These are phyloP conservation scores for Scatophagus argus DNA, from an alignment of 2,113 vertebrate species.

Conservation along the genomic window DNA sequence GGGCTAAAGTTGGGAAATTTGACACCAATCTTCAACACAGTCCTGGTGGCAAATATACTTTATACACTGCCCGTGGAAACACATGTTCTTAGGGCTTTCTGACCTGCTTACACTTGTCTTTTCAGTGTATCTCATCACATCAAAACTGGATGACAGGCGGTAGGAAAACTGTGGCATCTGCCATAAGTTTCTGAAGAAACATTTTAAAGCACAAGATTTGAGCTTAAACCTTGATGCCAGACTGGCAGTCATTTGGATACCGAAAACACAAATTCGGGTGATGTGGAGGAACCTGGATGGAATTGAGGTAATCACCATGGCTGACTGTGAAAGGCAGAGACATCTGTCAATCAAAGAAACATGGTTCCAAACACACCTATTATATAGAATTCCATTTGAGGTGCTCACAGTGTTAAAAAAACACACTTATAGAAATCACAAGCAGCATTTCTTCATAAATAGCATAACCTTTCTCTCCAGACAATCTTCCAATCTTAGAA, in stretches of 20 bases:
- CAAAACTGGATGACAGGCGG: not conserved
- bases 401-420: slow-evolving; percentile 17
- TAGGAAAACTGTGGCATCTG: slow-evolving; percentile 6
- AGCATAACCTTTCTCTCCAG: not conserved
- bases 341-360: slow-evolving; percentile 24
- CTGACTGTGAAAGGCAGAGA: slow-evolving; percentile 15
- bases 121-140: slow-evolving; percentile 27
- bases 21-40: slow-evolving; percentile 38
- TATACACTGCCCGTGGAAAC: slow-evolving; percentile 7
- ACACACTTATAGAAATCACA: not conserved
- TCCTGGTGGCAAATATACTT: slow-evolving; percentile 28
- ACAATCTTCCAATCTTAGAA: too few species aligned
- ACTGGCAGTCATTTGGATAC: slow-evolving; percentile 20
- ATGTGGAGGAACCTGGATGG: slow-evolving; percentile 10
- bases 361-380: not conserved
- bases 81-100: slow-evolving; percentile 25
- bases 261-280: not conserved
- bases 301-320: slow-evolving; percentile 23
- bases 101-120: slow-evolving; percentile 61
- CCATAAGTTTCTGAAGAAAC: slow-evolving; percentile 1
- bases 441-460: slow-evolving; percentile 31
- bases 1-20: slow-evolving; percentile 33
- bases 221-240: slow-evolving; percentile 18
- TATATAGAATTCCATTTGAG: slow-evolving; percentile 32
- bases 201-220: slow-evolving; percentile 7